Evolutionary conservation across 2,888 invertebrate species (phyloP).

Genomic region (Pachliopta kotzebuea): DNA sequence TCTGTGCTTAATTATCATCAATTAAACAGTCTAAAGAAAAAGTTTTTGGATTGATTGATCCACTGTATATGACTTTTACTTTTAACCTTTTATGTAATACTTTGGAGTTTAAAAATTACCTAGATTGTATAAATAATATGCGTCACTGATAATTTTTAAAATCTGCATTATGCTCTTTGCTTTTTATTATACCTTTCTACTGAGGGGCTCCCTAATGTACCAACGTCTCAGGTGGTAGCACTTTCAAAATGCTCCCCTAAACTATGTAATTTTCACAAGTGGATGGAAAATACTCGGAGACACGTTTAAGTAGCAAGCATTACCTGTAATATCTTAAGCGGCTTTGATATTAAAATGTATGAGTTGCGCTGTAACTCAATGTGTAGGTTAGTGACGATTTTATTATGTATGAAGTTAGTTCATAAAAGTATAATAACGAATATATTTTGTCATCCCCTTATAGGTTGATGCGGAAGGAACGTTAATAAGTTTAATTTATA

Average conservation of each 20-base stretch:
- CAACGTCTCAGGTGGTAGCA: constrained; percentile 24
- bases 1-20: neutral
- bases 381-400: neutral
- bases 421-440: neutral
- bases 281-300: constrained; percentile 61
- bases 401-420: constrained; percentile 1
- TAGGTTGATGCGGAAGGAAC: too few relatives aligned
- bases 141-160: neutral
- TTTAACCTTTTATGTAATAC: neutral
- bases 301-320: constrained; percentile 43
- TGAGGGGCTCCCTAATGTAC: constrained; percentile 12
- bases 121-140: neutral
- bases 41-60: neutral
- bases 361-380: neutral
- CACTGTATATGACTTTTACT: neutral
- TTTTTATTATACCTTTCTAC: neutral
- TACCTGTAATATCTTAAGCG: constrained; percentile 14
- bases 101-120: neutral
- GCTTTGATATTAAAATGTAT: constrained; percentile 13
- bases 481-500: too few relatives aligned
- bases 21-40: neutral
- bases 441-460: too few relatives aligned
- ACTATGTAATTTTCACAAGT: constrained; percentile 45
- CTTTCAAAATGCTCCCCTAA: constrained; percentile 23
- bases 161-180: neutral